These are phyloP conservation scores for Leucoptera coffeella DNA, from an alignment of 2,888 invertebrate species.

Conservation along the genomic window DNA sequence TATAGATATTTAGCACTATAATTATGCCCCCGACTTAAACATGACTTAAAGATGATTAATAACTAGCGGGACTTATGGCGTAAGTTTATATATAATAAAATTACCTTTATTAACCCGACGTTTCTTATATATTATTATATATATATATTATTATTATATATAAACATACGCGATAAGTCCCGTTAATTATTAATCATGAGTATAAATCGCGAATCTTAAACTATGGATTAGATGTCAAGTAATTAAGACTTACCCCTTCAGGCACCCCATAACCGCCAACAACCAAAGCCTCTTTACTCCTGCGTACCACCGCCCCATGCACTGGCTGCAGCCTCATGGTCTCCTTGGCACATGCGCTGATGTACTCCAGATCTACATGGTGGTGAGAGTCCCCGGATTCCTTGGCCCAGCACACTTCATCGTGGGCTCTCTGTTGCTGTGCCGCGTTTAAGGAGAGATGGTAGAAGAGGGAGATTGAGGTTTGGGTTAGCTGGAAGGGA, in stretches of 20 bases:
- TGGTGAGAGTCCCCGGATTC: conserved; percentile 21
- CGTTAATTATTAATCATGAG: no score
- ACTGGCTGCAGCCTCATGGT: conserved; percentile 32
- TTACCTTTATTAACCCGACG: no score
- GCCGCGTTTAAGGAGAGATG: conserved; percentile 37
- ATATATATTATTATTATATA: no score
- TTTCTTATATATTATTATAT: no score
- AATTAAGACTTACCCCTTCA: conserved; percentile 27
- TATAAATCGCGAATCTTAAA: no score
- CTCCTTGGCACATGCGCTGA: conserved; percentile 24
- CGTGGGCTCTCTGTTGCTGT: conserved; percentile 33
- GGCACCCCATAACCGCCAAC: conserved; percentile 35
- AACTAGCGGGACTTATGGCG: no score
- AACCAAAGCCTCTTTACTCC: conserved; percentile 18
- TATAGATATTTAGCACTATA: no score
- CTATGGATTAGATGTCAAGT: no score
- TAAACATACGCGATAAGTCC: no score
- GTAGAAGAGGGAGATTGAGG: conserved; percentile 33
- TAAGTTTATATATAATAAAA: no score
- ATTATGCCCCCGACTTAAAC: no score
- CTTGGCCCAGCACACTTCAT: conserved; percentile 27
- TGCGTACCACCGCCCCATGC: conserved; percentile 32
- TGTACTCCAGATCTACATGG: conserved; percentile 17
- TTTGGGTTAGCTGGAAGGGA: conserved; percentile 34
- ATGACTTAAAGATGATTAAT: no score